Conservation (phyloP, 2,113 vertebrate genomes). For the Isurus oxyrinchus region DNA sequence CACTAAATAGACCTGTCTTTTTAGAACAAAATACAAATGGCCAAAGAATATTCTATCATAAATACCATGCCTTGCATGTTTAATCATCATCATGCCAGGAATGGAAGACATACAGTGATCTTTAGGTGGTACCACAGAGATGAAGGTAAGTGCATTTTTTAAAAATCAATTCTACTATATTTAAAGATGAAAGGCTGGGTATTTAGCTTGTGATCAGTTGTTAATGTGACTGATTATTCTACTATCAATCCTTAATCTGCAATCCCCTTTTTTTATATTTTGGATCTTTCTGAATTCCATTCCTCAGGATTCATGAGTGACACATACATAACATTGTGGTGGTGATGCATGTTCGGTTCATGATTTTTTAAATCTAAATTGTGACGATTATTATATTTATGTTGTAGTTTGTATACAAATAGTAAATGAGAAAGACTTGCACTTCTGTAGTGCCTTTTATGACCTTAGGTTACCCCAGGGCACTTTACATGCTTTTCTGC, state of each 20-base stretch:
- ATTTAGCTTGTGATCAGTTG: neutral
- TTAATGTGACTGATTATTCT: neutral
- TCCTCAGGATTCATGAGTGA: neutral
- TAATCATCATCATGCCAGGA: neutral
- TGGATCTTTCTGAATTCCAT: neutral
- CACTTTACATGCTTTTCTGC: neutral
- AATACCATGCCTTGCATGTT: neutral
- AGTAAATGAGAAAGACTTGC: neutral
- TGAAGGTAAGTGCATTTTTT: neutral
- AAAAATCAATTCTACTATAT: neutral
- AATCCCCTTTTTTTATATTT: neutral
- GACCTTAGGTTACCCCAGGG: neutral
- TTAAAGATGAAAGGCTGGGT: neutral
- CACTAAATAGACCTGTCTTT: neutral
- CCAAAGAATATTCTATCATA: neutral
- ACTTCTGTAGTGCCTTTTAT: neutral
- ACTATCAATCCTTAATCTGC: neutral
- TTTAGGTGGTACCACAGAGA: neutral
- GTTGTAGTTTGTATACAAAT: neutral
- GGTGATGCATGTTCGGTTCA: neutral
- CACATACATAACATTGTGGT: neutral
- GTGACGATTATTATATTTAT: neutral
- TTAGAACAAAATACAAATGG: neutral
- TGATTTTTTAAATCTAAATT: neutral
- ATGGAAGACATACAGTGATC: neutral